A percentile compares a stretch with the other conserved stretches of the same genome.
Evolutionary conservation across 2,888 invertebrate genomes (phyloP).

Genomic region (Creontiades dilutus): DNA sequence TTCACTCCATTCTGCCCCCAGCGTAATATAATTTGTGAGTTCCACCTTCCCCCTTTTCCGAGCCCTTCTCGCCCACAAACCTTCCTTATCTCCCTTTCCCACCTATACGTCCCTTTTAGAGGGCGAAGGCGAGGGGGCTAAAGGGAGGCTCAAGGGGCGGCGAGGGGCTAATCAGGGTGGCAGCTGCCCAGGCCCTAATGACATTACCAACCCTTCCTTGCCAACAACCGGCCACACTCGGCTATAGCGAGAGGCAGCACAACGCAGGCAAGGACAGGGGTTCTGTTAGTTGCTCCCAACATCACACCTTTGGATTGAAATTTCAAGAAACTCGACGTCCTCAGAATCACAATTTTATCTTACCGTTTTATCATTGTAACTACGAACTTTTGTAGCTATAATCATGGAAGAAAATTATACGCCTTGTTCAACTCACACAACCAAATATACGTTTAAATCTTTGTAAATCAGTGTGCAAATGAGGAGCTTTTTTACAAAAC

Average conservation of each 20-base stretch:
- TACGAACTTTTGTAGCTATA: too few relatives aligned
- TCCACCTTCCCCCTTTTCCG: too few relatives aligned
- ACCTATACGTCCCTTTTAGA: not conserved
- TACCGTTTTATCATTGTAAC: too few relatives aligned
- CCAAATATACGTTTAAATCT: too few relatives aligned
- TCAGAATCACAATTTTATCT: too few relatives aligned
- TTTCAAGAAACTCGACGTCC: not conserved
- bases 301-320: constrained; percentile 26
- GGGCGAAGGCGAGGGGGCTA: not conserved
- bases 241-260: too few relatives aligned
- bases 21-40: too few relatives aligned
- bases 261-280: not conserved
- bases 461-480: too few relatives aligned
- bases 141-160: not conserved
- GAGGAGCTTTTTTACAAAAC: too few relatives aligned
- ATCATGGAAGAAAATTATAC: too few relatives aligned
- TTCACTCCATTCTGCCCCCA: not conserved
- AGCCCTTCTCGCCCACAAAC: not conserved
- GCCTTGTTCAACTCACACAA: too few relatives aligned
- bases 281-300: constrained; percentile 45
- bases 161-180: constrained; percentile 68
- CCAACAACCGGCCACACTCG: constrained; percentile 52
- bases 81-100: not conserved
- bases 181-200: constrained; percentile 71
- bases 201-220: constrained; percentile 69